These are phyloP conservation scores for Parnassius smintheus DNA, from an alignment of 2,888 invertebrate species.

Conservation along the genomic window DNA sequence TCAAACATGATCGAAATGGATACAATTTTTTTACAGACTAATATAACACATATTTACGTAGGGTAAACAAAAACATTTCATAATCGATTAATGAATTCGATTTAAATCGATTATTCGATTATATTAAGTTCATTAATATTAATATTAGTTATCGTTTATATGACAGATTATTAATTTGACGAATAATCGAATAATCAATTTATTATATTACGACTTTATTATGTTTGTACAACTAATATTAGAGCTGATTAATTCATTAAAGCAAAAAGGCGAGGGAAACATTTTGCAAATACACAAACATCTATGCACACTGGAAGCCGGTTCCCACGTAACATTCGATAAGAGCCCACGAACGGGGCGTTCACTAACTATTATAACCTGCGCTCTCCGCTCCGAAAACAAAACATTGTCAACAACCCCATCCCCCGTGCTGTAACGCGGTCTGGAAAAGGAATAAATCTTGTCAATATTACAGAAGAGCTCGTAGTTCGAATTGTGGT, in stretches of 20 bases:
- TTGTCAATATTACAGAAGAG: neutral
- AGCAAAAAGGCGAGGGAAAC: neutral
- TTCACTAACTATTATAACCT: conserved; percentile 17
- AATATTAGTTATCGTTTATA: too few species aligned
- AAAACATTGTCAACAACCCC: conserved; percentile 4
- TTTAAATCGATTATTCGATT: neutral
- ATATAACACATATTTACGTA: neutral
- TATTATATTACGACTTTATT: neutral
- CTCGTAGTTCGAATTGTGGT: neutral
- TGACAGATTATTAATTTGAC: neutral
- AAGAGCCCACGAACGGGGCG: neutral
- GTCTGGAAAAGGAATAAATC: conserved; percentile 19
- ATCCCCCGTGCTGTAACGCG: conserved; percentile 1
- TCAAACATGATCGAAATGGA: neutral
- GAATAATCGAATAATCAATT: neutral
- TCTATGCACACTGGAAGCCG: neutral
- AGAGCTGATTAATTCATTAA: neutral
- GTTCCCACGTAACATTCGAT: neutral
- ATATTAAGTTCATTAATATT: too few species aligned
- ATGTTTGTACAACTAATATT: neutral
- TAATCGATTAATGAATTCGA: too few species aligned
- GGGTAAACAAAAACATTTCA: too few species aligned
- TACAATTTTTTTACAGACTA: neutral
- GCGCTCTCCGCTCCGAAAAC: conserved; percentile 13
- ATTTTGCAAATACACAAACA: neutral